phyloP scores from a whole-genome alignment of 2,888 invertebrate genomes.

The Eristalis arbustorum region DNA sequence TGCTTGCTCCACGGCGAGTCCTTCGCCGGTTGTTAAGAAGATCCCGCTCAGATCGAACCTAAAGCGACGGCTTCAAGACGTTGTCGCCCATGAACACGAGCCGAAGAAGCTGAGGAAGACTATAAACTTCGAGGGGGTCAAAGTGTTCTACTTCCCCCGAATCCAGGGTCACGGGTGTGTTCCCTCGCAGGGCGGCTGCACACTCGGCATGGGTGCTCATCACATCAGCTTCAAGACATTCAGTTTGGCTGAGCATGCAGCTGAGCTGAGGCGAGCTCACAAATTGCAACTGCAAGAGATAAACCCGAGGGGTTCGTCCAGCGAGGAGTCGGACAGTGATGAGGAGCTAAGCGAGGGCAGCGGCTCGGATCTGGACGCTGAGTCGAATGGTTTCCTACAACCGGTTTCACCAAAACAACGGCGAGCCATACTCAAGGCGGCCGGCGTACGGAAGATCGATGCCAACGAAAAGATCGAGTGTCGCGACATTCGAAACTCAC shows the following conservation, averaged over 20 bases:
- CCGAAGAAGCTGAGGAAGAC: constrained; percentile 87
- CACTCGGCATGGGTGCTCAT: constrained; percentile 93
- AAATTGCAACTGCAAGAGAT: constrained; percentile 86
- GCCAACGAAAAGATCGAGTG: constrained; percentile 96
- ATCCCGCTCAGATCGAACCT: constrained; percentile 84
- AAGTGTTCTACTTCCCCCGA: constrained; percentile 96
- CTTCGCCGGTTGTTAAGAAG: constrained; percentile 47
- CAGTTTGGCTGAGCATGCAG: constrained; percentile 92
- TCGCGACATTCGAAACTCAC: constrained; percentile 92
- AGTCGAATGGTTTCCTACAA: constrained; percentile 94
- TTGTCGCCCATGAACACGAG: constrained; percentile 76
- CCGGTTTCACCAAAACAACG: constrained; percentile 96
- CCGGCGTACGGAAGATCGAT: constrained; percentile 96
- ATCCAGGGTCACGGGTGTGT: constrained; percentile 95
- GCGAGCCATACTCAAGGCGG: constrained; percentile 91
- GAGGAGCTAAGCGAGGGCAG: constrained; percentile 90
- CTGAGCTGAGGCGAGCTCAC: constrained; percentile 93
- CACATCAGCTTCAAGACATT: constrained; percentile 88
- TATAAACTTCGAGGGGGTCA: constrained; percentile 94
- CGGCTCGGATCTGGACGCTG: constrained; percentile 92
- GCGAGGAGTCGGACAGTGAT: constrained; percentile 92
- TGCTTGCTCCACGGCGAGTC: constrained; percentile 27
- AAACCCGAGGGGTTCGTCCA: constrained; percentile 82
- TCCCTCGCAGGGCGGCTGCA: constrained; percentile 94
- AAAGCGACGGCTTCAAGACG: constrained; percentile 82